Conservation (phyloP, 2,113 vertebrate genomes). For the Lates calcarifer region DNA sequence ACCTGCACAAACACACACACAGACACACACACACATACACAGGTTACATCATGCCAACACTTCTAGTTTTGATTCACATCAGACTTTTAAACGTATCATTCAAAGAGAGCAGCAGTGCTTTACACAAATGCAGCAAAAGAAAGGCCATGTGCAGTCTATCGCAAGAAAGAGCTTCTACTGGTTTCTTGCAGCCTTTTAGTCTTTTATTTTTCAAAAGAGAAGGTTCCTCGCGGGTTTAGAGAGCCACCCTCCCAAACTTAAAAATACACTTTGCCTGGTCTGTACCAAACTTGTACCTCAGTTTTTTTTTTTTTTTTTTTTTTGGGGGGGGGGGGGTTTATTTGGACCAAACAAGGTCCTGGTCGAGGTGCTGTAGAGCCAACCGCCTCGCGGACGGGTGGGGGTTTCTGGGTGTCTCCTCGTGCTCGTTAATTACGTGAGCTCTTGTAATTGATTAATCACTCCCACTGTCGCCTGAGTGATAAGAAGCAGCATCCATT, state of each 20-base stretch:
- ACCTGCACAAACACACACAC: background rate
- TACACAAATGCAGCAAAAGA: no score
- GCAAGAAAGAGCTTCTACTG: background rate
- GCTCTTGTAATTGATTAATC: slow-evolving; percentile 78
- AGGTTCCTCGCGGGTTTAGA: background rate
- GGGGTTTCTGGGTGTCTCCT: slow-evolving; percentile 19
- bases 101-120: background rate
- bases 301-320: background rate
- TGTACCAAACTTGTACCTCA: no score
- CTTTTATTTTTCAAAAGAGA: background rate
- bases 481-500: slow-evolving; percentile 75
- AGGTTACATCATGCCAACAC: background rate
- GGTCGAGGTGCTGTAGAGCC: background rate
- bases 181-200: background rate
- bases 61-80: background rate
- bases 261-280: no score
- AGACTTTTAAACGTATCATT: slow-evolving; percentile 1
- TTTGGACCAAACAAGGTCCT: background rate
- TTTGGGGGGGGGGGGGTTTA: no score
- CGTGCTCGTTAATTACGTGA: slow-evolving; percentile 76
- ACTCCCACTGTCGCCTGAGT: slow-evolving; percentile 62
- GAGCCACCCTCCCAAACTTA: background rate
- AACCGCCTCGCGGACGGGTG: background rate
- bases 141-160: background rate
- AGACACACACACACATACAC: background rate